Conservation (phyloP, 2,113 vertebrate species). For the Sphyrna mokarran region DNA sequence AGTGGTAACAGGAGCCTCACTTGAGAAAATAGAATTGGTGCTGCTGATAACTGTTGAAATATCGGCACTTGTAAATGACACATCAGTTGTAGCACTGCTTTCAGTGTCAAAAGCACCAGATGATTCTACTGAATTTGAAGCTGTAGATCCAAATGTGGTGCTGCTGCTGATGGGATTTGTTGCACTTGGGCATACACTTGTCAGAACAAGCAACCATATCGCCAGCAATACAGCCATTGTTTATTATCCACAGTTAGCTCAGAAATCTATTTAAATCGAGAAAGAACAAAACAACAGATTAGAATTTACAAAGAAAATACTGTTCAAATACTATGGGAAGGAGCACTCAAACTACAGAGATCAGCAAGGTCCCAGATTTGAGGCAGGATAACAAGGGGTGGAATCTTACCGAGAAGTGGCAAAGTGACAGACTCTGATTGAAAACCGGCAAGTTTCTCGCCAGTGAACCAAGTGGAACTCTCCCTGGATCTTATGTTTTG, state of each 20-base stretch:
- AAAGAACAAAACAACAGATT: constrained; percentile 11
- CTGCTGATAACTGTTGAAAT: constrained; percentile 51
- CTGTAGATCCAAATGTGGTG: neutral
- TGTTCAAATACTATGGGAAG: neutral
- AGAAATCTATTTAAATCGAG: neutral
- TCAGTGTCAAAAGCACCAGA: neutral
- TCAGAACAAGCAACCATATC: neutral
- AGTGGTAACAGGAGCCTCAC: constrained; percentile 41
- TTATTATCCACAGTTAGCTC: neutral
- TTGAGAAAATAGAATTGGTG: constrained; percentile 42
- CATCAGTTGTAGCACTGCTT: too few species aligned
- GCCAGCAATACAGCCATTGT: neutral
- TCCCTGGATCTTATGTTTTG: too few species aligned
- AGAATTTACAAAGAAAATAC: neutral
- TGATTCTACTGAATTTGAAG: neutral
- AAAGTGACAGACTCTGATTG: too few species aligned
- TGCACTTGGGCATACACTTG: neutral
- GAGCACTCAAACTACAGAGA: too few species aligned
- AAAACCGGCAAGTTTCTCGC: too few species aligned
- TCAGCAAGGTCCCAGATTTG: neutral
- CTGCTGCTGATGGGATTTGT: neutral
- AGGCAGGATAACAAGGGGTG: neutral
- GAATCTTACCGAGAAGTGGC: too few species aligned
- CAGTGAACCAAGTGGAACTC: too few species aligned
- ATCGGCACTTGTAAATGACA: neutral